Conservation (phyloP, 1,140 invertebrate genomes). For the Aporrectodea caliginosa region DNA sequence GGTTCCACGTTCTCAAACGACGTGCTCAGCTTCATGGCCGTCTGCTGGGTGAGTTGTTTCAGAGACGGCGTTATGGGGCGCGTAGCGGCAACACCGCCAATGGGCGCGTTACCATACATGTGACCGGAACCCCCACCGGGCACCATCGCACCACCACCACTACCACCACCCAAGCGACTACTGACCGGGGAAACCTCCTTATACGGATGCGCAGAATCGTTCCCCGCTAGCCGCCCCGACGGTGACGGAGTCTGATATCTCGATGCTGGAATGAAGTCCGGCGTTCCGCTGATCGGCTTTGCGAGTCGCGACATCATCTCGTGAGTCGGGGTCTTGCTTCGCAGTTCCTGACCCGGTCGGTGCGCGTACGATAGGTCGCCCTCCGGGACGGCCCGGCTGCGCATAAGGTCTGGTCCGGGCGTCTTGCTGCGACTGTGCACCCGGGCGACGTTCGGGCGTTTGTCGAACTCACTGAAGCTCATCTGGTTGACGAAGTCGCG, state of each 20-base stretch:
- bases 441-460: background rate
- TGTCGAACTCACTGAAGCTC: background rate
- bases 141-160: background rate
- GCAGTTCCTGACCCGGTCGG: constrained; percentile 36
- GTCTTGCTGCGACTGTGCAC: constrained; percentile 48
- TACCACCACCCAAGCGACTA: background rate
- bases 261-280: constrained; percentile 33
- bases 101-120: background rate
- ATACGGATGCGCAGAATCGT: background rate
- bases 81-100: background rate
- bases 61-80: background rate
- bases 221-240: background rate
- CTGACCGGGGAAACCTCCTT: background rate
- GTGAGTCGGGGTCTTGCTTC: constrained; percentile 53
- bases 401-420: constrained; percentile 53
- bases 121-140: background rate
- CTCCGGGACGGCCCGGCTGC: constrained; percentile 34
- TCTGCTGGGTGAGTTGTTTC: background rate
- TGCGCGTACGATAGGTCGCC: constrained; percentile 33
- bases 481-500: background rate
- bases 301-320: constrained; percentile 45
- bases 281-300: constrained; percentile 26
- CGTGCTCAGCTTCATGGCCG: constrained; percentile 62
- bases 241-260: constrained; percentile 17
- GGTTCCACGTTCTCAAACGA: constrained; percentile 64